These are phyloP conservation scores for Xiphorhynchus elegans DNA, from an alignment of 2,113 vertebrate species.

Conservation along the genomic window DNA sequence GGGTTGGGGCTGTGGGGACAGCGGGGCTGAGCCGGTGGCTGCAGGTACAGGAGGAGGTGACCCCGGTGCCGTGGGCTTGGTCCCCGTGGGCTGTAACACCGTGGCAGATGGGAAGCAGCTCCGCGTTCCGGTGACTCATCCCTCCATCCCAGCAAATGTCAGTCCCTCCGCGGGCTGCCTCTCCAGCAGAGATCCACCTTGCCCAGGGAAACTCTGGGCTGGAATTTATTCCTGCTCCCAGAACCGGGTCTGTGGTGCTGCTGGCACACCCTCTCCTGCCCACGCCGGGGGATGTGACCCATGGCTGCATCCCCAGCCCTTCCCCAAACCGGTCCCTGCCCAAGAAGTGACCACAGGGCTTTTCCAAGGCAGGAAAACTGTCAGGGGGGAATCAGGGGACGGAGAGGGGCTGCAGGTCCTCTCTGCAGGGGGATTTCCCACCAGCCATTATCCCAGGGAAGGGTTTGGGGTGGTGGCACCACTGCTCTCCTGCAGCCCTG, in stretches of 20 bases:
- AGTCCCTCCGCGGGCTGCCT: background rate
- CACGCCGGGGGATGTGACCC: background rate
- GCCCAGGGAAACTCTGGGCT: background rate
- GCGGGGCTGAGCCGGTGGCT: rapidly evolving
- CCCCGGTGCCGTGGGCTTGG: background rate
- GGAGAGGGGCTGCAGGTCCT: background rate
- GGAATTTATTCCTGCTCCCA: background rate
- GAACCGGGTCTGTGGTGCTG: background rate
- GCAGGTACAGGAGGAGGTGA: background rate
- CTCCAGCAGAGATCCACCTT: background rate
- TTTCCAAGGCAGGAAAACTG: background rate
- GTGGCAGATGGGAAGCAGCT: conserved; percentile 24
- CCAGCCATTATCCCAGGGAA: background rate
- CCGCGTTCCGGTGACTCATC: background rate
- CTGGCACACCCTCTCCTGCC: background rate
- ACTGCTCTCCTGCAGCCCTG: rapidly evolving
- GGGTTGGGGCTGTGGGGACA: background rate
- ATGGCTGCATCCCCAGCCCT: background rate
- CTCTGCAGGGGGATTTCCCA: background rate
- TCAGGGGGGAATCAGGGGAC: background rate
- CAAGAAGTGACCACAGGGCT: background rate
- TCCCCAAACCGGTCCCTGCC: background rate
- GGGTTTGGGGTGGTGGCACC: background rate
- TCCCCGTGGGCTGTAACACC: background rate
- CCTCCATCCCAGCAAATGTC: background rate